Base-by-base conservation (phyloP, 2,797 vertebrate genomes). In the Sebastiscus tertius region DNA sequence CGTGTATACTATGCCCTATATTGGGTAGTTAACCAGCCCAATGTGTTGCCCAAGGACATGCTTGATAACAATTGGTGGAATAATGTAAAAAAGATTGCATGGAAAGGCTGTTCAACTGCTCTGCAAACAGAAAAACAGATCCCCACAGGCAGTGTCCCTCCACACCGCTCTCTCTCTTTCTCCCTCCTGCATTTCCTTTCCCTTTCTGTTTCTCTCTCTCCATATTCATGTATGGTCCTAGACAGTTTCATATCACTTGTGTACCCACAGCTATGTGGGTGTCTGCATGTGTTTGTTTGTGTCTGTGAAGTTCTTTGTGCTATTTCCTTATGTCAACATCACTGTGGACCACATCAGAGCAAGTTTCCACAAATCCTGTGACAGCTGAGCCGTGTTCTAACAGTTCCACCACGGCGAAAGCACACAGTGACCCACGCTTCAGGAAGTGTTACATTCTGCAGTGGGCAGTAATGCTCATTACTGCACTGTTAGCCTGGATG, bases 1-100 rank as follows among this genome's bases (percentile, higher is more conserved):
- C 42, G 66, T 52, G 69, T 58, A 75, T 52, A 18, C 74, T 76
- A 26, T 36, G 73, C 18, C 29, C 58, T 52, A 77, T 85, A 78
- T 85, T 82, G 75, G 77, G 33, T 85, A 75, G 84, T 86, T 90
- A 85, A 89, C 78, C 67, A 69, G 70, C 63, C 59, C 70, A 84
- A 36, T 80, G 80, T 88, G 84, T 62, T 83, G 70, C 89, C 85
- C 11, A 3, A 56, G 84, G 91, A 86, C 79, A 87, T 79, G 63
- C 34, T 71, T 87, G 85, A 87, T 88, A 89, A 88, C 72, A 89
- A 84, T 39, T 89, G 78, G 62, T 62, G 64, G 70, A 87, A 87
- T 83, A 78, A 83, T 85, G 63, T 72, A 46, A 69, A 84, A 82
- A 79, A 73, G 72, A 60, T 46, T 69, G 49, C 76, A 79, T 36